Conservation (phyloP, 1,140 invertebrate species). For the Augochlora pura region DNA sequence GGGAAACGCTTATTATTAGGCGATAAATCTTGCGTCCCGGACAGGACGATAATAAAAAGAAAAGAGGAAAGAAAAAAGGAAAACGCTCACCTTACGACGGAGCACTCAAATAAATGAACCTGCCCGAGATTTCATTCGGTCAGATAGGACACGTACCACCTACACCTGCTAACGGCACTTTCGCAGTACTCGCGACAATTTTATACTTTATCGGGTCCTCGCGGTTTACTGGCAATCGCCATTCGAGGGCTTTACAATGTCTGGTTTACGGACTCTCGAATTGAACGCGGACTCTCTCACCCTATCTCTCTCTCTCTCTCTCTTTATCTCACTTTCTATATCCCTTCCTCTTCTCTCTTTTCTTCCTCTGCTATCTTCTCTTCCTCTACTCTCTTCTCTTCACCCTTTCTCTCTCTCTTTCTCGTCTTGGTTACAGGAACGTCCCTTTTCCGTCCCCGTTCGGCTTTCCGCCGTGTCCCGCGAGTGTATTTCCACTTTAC, state of each 20-base stretch:
- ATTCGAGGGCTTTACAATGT: conserved; percentile 73
- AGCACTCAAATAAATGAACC: conserved; percentile 62
- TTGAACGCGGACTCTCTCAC: not conserved
- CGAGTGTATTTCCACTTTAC: conserved; percentile 45
- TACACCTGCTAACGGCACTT: conserved; percentile 39
- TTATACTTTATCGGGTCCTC: conserved; percentile 49
- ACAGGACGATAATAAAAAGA: conserved; percentile 22
- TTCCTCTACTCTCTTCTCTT: too few species aligned
- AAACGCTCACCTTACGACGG: not conserved
- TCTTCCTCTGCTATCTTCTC: too few species aligned
- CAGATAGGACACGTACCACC: conserved; percentile 38
- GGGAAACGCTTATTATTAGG: not conserved
- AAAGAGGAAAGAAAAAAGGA: not conserved
- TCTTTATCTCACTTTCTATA: too few species aligned
- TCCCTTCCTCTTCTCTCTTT: too few species aligned
- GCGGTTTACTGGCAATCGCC: conserved; percentile 63
- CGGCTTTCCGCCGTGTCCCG: not conserved
- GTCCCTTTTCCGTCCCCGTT: conserved; percentile 4
- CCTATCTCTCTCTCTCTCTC: too few species aligned
- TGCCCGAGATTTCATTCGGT: conserved; percentile 47
- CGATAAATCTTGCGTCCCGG: not conserved
- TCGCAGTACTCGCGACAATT: conserved; percentile 37
- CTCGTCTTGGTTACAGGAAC: too few species aligned
- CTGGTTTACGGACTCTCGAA: conserved; percentile 64
- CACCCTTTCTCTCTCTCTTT: not conserved